Percentiles rank a stretch among this genome's conserved stretches.
These are phyloP conservation scores for Periophthalmus magnuspinnatus DNA, from an alignment of 2,797 vertebrate genomes.

Conservation along the genomic window DNA sequence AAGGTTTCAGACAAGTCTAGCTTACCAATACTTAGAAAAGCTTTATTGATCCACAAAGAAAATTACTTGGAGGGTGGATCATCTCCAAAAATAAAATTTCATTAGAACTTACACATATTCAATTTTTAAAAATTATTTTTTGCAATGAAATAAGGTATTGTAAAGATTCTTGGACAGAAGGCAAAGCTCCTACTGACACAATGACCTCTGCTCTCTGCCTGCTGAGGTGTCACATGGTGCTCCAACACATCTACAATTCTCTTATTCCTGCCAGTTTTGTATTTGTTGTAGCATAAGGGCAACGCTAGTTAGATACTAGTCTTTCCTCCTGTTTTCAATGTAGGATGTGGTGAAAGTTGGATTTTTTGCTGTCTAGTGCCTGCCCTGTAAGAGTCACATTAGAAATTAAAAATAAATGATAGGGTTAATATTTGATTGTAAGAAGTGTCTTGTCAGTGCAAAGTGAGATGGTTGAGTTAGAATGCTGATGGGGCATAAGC, in stretches of 20 bases:
- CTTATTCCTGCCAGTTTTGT: neutral
- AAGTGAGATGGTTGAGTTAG: slow-evolving; percentile 11
- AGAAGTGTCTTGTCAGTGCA: slow-evolving; percentile 29
- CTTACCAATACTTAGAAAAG: neutral
- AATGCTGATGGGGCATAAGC: neutral
- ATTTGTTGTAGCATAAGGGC: neutral
- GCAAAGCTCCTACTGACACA: neutral
- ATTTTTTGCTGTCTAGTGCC: slow-evolving; percentile 15
- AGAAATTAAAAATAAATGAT: slow-evolving; percentile 61
- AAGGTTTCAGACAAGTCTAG: neutral
- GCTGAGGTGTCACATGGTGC: neutral
- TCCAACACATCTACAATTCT: neutral
- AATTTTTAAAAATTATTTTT: neutral
- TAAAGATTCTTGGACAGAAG: neutral
- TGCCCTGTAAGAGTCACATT: slow-evolving; percentile 39
- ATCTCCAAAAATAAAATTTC: neutral
- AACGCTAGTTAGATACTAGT: neutral
- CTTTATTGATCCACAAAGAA: too few relatives aligned
- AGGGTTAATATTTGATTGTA: slow-evolving; percentile 69
- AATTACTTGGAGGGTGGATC: too few relatives aligned
- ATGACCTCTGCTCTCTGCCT: slow-evolving; percentile 7
- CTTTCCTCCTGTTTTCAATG: too few relatives aligned
- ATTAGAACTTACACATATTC: neutral
- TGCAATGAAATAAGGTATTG: neutral
- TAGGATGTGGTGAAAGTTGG: slow-evolving; percentile 12